Base-by-base conservation (phyloP, 2,888 invertebrate species). In the Heliconius aoede region DNA sequence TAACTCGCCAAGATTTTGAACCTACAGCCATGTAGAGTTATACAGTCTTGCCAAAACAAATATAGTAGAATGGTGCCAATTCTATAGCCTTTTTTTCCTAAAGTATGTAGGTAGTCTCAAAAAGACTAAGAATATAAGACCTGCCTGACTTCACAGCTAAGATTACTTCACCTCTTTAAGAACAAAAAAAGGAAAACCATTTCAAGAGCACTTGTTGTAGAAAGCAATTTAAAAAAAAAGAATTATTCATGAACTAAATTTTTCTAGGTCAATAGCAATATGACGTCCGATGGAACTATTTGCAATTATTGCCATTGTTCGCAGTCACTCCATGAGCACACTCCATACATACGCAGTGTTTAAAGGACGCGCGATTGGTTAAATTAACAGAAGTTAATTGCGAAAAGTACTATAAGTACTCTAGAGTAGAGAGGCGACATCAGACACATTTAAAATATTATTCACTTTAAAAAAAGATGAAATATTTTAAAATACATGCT, bases 161-260 rank as follows among this genome's bases (percentile, higher is more conserved):
- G 36, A 67, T 65, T 64, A 65, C 65, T 74, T 74, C 55, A 68
- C 51, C 68, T 68, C 68, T 30, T 51, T 51, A 68, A 68, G 55
- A 73, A 65, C 65, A 55, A 65, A 65, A 65, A 28, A 65, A 73
- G 40, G 30, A 69, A 73, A 74, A 71, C 71, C 71, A 55, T 36
- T 60, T 60, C 32, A 69, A 69, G 69, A 51, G 30, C 46, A 51
- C 69, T 69, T 55, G 69, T 51, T 30, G 55, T 51, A 30, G 55
- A 69, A 69, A 69, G 51, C 51, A 69, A 69, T 55, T 55, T 69
- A 30, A 55, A 69, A 46, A 32, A 46, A 69, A 51, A 28, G 68
- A 30, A 58, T 58, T 71, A 71, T 71, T 71, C 71, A 71, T 71
- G 71, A 71, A 58, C 71, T 71, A 55, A 60, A 26, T 71, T 58